These are phyloP conservation scores for Saturnia japonica DNA, from an alignment of 2,888 invertebrate genomes.

Conservation along the genomic window DNA sequence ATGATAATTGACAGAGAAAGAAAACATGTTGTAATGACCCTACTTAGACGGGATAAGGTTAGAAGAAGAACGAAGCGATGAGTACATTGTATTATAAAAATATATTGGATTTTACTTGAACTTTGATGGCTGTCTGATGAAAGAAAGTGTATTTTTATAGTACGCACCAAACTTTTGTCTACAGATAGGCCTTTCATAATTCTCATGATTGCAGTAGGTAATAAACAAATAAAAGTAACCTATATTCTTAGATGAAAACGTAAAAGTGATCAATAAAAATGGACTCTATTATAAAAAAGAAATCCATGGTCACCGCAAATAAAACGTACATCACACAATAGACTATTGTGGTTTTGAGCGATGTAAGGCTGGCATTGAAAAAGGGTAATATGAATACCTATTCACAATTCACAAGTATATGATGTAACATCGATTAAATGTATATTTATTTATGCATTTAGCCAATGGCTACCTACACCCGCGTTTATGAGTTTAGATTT, in stretches of 20 bases:
- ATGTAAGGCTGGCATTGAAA: constrained; percentile 9
- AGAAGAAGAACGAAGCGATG: too few relatives aligned
- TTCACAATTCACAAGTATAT: not conserved
- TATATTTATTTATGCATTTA: not conserved
- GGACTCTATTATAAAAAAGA: not conserved
- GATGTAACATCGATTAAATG: not conserved
- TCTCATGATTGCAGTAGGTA: too few relatives aligned
- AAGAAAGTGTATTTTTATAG: too few relatives aligned
- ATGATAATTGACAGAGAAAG: too few relatives aligned
- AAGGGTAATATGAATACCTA: constrained; percentile 14
- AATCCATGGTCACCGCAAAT: constrained; percentile 10
- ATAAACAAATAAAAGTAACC: not conserved
- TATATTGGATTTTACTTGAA: too few relatives aligned
- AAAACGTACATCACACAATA: constrained; percentile 7
- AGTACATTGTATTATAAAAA: too few relatives aligned
- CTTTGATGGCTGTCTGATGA: too few relatives aligned
- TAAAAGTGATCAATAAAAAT: not conserved
- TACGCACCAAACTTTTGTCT: too few relatives aligned
- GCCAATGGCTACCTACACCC: not conserved
- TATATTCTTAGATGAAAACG: not conserved
- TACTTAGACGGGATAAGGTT: too few relatives aligned
- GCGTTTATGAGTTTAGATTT: not conserved
- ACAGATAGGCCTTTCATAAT: too few relatives aligned
- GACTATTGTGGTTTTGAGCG: constrained; percentile 15
- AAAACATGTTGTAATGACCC: too few relatives aligned